phyloP scores from a whole-genome alignment of 2,888 invertebrate genomes.

The Pristionchus maxplancki region DNA sequence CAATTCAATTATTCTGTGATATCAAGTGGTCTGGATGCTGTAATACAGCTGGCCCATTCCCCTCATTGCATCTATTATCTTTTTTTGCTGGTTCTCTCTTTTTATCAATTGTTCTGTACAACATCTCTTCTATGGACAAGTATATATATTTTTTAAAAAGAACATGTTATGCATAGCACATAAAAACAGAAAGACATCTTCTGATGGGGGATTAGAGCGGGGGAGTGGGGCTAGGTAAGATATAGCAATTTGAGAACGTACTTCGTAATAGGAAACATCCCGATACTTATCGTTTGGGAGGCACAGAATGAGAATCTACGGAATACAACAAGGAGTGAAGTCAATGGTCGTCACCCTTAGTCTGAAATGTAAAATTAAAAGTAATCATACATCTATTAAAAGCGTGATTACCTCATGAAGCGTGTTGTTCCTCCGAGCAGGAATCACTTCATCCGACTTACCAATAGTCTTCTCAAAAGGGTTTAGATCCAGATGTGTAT shows the following conservation, averaged over 20 bases:
- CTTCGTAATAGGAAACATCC: not conserved
- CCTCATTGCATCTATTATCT: not conserved
- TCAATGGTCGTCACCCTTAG: not conserved
- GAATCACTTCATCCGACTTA: not conserved
- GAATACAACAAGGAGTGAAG: not conserved
- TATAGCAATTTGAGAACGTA: not conserved
- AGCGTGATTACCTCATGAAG: not conserved
- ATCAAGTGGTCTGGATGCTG: conserved; percentile 20
- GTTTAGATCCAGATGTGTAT: not conserved
- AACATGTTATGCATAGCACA: conserved; percentile 26
- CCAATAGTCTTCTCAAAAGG: not conserved
- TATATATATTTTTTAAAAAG: conserved; percentile 6
- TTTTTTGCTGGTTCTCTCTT: conserved; percentile 10
- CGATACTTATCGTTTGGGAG: not conserved
- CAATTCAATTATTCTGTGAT: conserved; percentile 26
- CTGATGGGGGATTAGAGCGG: not conserved
- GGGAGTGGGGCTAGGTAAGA: not conserved
- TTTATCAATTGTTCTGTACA: conserved; percentile 36
- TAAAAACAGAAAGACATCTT: not conserved
- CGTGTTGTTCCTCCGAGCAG: not conserved
- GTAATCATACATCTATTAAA: too few relatives aligned
- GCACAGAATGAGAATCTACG: too few relatives aligned
- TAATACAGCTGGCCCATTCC: not conserved
- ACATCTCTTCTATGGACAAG: not conserved
- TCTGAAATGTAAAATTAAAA: not conserved